phyloP scores from a whole-genome alignment of 2,888 invertebrate species.

The Amiota mariae region DNA sequence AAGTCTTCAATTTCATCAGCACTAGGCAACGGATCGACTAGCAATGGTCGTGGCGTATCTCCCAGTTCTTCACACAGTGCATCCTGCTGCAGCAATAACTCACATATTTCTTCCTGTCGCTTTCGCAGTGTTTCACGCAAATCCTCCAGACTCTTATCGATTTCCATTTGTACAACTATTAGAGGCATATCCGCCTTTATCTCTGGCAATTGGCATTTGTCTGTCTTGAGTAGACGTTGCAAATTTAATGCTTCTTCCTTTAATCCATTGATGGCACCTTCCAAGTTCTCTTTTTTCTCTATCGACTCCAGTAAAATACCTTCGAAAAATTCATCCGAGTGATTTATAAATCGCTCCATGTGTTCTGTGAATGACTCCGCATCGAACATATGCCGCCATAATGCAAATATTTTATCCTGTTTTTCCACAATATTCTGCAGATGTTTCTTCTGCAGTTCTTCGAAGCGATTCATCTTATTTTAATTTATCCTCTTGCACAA shows the following conservation, averaged over 20 bases:
- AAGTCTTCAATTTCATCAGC: conserved; percentile 78
- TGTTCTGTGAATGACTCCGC: conserved; percentile 59
- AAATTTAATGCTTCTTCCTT: conserved; percentile 63
- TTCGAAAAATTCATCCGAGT: conserved; percentile 76
- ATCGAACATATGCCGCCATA: conserved; percentile 69
- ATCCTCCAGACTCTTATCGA: conserved; percentile 67
- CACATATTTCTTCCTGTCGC: conserved; percentile 72
- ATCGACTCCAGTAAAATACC: conserved; percentile 79
- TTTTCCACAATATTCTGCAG: conserved; percentile 54
- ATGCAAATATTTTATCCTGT: conserved; percentile 54
- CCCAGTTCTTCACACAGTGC: conserved; percentile 69
- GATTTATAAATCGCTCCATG: conserved; percentile 61
- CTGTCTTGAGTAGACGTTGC: conserved; percentile 62
- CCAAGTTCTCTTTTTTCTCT: conserved; percentile 75
- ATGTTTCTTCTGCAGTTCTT: conserved; percentile 35
- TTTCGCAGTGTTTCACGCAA: conserved; percentile 70
- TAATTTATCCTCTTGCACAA: no score
- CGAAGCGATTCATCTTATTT: background rate
- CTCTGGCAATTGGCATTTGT: conserved; percentile 53
- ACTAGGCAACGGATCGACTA: conserved; percentile 76
- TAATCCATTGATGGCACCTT: conserved; percentile 75
- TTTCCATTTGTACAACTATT: conserved; percentile 76
- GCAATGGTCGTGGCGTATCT: conserved; percentile 61
- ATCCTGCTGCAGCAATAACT: conserved; percentile 74
- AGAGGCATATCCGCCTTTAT: conserved; percentile 69